Conservation (phyloP, 2,888 invertebrate genomes). For the Bembecia ichneumoniformis region DNA sequence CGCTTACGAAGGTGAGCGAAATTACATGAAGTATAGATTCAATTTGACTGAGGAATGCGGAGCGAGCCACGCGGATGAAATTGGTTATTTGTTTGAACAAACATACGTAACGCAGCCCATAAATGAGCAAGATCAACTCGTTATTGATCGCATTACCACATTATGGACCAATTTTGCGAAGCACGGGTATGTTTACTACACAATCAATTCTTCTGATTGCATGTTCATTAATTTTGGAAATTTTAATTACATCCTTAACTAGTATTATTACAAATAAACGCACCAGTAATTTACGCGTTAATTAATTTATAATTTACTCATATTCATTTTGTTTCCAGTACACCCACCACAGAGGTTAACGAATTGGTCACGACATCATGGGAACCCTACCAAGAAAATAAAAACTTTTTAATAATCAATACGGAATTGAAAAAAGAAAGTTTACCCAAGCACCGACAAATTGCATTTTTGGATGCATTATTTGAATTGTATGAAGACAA, state of each 20-base stretch:
- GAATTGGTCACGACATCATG: constrained; percentile 18
- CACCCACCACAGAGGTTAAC: neutral
- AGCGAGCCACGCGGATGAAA: constrained; percentile 39
- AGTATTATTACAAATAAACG: too few relatives aligned
- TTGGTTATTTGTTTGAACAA: constrained; percentile 35
- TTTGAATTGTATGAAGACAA: constrained; percentile 8
- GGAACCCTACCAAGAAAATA: constrained; percentile 10
- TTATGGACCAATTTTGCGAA: constrained; percentile 56
- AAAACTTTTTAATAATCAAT: constrained; percentile 19
- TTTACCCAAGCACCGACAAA: constrained; percentile 23
- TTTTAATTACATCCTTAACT: too few relatives aligned
- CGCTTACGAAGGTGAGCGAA: constrained; percentile 26
- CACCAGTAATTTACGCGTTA: too few relatives aligned
- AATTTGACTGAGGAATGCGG: constrained; percentile 4
- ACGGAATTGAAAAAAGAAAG: constrained; percentile 16
- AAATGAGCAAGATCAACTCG: constrained; percentile 32
- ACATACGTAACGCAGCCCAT: constrained; percentile 9
- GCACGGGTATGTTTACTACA: constrained; percentile 26
- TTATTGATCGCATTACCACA: constrained; percentile 37
- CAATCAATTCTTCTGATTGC: neutral
- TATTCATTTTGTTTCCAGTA: neutral
- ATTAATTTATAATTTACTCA: too few relatives aligned
- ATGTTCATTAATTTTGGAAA: neutral
- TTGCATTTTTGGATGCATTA: constrained; percentile 37
- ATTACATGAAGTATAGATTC: constrained; percentile 4